phyloP scores from a whole-genome alignment of 2,113 vertebrate species.

The Petrocephalus zakoni region DNA sequence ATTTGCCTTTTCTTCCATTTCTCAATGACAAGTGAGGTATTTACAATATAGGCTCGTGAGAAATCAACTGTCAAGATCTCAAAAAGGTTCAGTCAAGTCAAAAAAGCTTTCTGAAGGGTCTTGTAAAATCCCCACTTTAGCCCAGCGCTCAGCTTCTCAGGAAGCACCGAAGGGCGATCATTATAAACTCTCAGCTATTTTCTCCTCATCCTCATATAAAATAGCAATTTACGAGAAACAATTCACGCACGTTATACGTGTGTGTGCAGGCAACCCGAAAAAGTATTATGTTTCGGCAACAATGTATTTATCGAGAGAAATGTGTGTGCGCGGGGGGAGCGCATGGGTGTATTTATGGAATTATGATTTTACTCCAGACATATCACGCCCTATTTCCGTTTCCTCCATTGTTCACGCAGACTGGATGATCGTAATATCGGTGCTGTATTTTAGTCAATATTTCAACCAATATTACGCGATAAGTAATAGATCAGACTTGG shows the following conservation, averaged over 20 bases:
- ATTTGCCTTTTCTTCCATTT: neutral
- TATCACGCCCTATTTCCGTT: neutral
- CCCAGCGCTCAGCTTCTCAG: neutral
- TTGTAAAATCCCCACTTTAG: neutral
- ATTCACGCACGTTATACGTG: neutral
- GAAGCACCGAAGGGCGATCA: neutral
- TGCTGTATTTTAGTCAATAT: slow-evolving; percentile 19
- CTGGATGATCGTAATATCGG: neutral
- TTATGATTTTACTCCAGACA: neutral
- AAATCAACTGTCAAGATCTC: neutral
- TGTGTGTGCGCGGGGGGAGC: no score
- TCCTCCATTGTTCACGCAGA: neutral
- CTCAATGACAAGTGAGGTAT: neutral
- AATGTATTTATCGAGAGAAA: no score
- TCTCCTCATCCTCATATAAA: neutral
- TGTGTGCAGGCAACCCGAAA: no score
- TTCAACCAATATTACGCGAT: neutral
- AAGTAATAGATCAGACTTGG: neutral
- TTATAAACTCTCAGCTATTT: neutral
- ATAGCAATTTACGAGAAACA: neutral
- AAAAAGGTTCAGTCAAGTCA: neutral
- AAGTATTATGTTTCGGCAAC: no score
- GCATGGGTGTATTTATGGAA: neutral
- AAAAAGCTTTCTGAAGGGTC: neutral
- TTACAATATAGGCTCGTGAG: neutral